A percentile compares a stretch with the other conserved stretches of the same genome.
Evolutionary conservation across 2,888 invertebrate species (phyloP).

Genomic region (Poecilus cupreus): DNA sequence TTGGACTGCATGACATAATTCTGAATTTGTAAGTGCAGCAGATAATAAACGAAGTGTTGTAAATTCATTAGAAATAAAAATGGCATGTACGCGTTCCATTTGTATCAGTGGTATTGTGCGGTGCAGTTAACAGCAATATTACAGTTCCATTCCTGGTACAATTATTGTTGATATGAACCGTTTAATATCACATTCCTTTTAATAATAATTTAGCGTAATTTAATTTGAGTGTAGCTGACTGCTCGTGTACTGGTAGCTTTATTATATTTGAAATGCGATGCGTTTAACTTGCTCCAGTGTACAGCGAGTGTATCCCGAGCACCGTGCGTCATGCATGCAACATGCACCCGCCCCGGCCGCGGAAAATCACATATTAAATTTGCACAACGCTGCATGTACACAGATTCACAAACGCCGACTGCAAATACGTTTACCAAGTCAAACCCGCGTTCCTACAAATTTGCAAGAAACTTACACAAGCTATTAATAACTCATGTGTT

Average conservation of each 20-base stretch:
- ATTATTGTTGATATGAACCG: not conserved
- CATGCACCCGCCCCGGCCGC: not conserved
- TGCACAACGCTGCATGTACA: not conserved
- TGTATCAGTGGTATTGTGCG: no score
- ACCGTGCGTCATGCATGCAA: not conserved
- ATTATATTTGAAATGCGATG: conserved; percentile 26
- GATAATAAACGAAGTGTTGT: no score
- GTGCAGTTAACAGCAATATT: not conserved
- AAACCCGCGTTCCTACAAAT: no score
- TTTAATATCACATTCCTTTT: conserved; percentile 37
- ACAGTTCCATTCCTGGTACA: conserved; percentile 6
- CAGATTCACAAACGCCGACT: not conserved
- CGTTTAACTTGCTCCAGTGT: not conserved
- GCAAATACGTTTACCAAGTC: not conserved
- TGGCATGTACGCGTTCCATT: no score
- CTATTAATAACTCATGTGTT: no score
- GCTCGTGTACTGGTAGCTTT: not conserved
- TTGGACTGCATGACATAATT: no score
- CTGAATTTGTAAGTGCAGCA: no score
- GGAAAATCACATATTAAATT: conserved; percentile 12
- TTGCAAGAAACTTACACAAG: no score
- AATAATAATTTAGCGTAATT: conserved; percentile 37
- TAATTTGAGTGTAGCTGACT: not conserved
- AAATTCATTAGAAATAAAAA: no score
- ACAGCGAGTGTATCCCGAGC: not conserved